Conservation (phyloP, 2,797 vertebrate genomes). For the Sebastes umbrosus region DNA sequence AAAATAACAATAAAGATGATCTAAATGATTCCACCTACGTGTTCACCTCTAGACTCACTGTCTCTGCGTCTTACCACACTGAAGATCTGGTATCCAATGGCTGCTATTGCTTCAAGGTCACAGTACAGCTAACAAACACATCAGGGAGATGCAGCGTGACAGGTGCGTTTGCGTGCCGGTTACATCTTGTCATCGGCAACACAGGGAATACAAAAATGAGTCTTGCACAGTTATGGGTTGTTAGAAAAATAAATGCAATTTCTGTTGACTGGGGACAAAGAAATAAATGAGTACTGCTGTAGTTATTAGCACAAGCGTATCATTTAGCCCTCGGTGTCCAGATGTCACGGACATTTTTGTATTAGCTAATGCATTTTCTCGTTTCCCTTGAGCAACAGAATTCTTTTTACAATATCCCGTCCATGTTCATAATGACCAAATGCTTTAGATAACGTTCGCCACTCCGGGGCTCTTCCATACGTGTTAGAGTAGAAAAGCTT, state of each 20-base stretch:
- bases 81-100: background rate
- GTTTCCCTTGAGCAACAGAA: conserved; percentile 1
- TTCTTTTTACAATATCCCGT: conserved; percentile 4
- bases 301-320: background rate
- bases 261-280: background rate
- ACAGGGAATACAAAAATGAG: conserved; percentile 1
- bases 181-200: conserved; percentile 16
- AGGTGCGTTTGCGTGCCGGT: background rate
- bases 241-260: conserved; percentile 1
- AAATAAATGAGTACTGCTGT: background rate
- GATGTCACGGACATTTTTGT: conserved; percentile 5
- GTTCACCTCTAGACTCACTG: background rate
- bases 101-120: conserved; percentile 26
- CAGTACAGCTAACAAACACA: conserved; percentile 20
- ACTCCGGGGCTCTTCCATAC: background rate
- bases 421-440: conserved; percentile 4
- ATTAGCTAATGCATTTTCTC: conserved; percentile 13
- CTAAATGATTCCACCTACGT: background rate
- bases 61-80: background rate
- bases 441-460: conserved; percentile 6
- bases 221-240: background rate
- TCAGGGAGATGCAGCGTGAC: conserved; percentile 23
- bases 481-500: background rate
- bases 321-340: conserved; percentile 20
- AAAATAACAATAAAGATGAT: background rate